Evolutionary conservation across 2,797 vertebrate species (phyloP).

Genomic region (Sebastes taczanowskii): DNA sequence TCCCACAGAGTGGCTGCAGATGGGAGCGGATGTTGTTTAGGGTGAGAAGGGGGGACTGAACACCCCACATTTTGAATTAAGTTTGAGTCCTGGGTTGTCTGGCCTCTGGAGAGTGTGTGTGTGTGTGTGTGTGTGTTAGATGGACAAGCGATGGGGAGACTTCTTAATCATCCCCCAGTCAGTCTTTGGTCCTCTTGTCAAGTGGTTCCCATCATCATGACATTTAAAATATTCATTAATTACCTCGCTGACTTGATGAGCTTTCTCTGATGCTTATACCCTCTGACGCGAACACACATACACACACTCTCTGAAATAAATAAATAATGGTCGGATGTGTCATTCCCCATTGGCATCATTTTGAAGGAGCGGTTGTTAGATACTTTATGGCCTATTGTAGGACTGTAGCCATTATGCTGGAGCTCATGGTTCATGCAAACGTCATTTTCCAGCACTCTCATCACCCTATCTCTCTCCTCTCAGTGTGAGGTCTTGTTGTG

Average conservation of each 20-base stretch:
- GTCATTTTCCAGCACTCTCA: conserved; percentile 26
- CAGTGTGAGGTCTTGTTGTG: not conserved
- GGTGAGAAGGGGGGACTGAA: not conserved
- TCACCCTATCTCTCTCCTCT: conserved; percentile 8
- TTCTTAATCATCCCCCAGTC: conserved; percentile 81
- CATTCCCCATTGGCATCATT: conserved; percentile 52
- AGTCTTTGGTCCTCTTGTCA: conserved; percentile 81
- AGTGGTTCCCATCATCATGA: conserved; percentile 85
- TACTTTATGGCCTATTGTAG: conserved; percentile 58
- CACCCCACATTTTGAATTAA: conserved; percentile 75
- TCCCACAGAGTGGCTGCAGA: no score
- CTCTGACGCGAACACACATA: conserved; percentile 6
- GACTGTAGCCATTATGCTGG: conserved; percentile 35
- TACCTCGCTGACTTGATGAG: conserved; percentile 83
- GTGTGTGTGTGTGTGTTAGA: conserved; percentile 10
- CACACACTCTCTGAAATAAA: conserved; percentile 56
- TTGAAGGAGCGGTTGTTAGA: conserved; percentile 56
- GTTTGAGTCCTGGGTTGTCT: conserved; percentile 83
- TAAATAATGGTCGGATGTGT: conserved; percentile 53
- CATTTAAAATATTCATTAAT: conserved; percentile 91
- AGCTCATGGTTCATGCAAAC: conserved; percentile 57
- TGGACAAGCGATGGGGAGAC: conserved; percentile 66
- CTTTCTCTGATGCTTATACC: conserved; percentile 67
- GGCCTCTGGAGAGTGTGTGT: conserved; percentile 53
- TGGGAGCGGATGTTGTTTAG: no score